Percentiles rank a stretch among this genome's conserved stretches.
These are phyloP conservation scores for Eupithecia dodoneata DNA, from an alignment of 2,888 invertebrate genomes.

Conservation along the genomic window DNA sequence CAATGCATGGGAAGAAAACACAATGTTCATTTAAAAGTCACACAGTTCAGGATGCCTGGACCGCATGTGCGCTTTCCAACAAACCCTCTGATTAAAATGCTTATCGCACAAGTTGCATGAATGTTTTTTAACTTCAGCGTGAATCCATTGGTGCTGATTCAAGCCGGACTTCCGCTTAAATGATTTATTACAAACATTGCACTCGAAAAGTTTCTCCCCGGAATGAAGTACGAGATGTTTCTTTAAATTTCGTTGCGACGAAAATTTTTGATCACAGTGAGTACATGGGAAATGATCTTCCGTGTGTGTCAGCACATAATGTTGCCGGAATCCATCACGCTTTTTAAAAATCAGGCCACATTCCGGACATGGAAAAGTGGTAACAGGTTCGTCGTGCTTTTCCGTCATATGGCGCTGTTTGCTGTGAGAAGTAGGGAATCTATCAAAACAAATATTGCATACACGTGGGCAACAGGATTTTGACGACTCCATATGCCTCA, in stretches of 20 bases:
- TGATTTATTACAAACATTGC: slow-evolving; percentile 56
- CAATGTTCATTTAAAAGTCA: slow-evolving; percentile 37
- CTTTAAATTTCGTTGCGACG: slow-evolving; percentile 51
- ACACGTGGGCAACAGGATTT: slow-evolving; percentile 54
- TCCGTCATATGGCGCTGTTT: slow-evolving; percentile 54
- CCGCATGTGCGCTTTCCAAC: slow-evolving; percentile 65
- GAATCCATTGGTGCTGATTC: slow-evolving; percentile 60
- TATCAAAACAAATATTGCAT: slow-evolving; percentile 53
- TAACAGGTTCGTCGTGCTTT: slow-evolving; percentile 47
- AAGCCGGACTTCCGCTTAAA: slow-evolving; percentile 55
- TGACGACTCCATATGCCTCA: slow-evolving; percentile 49
- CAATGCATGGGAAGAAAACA: background rate
- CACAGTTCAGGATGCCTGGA: slow-evolving; percentile 63
- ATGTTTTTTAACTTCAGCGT: slow-evolving; percentile 56
- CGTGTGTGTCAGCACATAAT: slow-evolving; percentile 55
- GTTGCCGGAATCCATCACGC: slow-evolving; percentile 48
- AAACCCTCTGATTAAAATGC: slow-evolving; percentile 58
- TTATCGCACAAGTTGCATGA: slow-evolving; percentile 56
- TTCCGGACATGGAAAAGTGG: slow-evolving; percentile 53
- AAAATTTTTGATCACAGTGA: slow-evolving; percentile 55
- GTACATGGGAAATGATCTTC: slow-evolving; percentile 52
- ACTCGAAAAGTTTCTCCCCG: slow-evolving; percentile 53
- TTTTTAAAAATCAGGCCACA: slow-evolving; percentile 52
- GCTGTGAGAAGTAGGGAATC: slow-evolving; percentile 53
- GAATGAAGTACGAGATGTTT: slow-evolving; percentile 55